phyloP scores from a whole-genome alignment of 2,113 vertebrate genomes.

The Phoxinus phoxinus region DNA sequence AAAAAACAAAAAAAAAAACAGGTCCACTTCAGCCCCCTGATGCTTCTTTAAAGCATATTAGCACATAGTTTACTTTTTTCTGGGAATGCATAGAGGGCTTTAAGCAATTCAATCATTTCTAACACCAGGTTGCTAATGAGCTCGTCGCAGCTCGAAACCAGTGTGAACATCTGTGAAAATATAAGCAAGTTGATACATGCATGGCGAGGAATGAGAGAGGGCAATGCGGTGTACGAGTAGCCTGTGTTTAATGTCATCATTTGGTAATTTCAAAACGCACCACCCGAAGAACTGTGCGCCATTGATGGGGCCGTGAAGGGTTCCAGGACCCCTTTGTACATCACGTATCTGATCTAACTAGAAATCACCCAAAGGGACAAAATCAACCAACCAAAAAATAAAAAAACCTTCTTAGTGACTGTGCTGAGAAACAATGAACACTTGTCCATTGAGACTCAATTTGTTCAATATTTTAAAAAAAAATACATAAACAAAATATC shows the following conservation, averaged over 20 bases:
- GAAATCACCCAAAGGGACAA: not conserved
- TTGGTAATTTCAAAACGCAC: constrained; percentile 41
- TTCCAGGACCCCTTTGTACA: not conserved
- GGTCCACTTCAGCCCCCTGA: not conserved
- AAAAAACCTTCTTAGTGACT: not conserved
- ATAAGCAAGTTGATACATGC: constrained; percentile 8
- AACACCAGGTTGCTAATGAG: constrained; percentile 32
- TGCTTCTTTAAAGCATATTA: constrained; percentile 20
- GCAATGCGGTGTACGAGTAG: not conserved
- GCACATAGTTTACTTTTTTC: constrained; percentile 2
- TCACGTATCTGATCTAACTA: not conserved
- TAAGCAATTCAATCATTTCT: constrained; percentile 32
- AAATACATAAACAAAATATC: constrained; percentile 47
- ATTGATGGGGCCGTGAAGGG: not conserved
- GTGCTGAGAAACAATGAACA: not conserved
- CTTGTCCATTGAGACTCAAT: not conserved
- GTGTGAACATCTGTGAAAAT: constrained; percentile 39
- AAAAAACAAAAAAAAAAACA: constrained; percentile 15
- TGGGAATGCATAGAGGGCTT: constrained; percentile 22
- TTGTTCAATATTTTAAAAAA: constrained; percentile 14
- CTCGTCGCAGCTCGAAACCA: constrained; percentile 16
- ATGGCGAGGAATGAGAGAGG: constrained; percentile 13
- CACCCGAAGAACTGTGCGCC: not conserved
- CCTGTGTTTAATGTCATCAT: constrained; percentile 12
- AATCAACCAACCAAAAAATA: not conserved